Conservation (phyloP, 2,888 invertebrate species). For the Caenorhabditis sp. region DNA sequence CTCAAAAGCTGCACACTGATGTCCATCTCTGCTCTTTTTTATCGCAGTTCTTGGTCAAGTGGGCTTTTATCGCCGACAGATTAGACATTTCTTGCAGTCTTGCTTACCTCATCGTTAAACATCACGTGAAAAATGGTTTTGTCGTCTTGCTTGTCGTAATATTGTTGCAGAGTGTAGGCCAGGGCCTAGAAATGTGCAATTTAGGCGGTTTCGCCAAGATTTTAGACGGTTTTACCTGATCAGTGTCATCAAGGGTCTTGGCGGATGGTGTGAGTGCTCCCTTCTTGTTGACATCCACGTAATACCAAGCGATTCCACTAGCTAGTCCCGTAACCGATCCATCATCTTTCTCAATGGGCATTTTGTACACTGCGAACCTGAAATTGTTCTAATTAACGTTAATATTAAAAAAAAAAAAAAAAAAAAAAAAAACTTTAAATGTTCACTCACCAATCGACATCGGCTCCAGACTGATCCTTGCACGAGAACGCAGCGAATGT, state of each 20-base stretch:
- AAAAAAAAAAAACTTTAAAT: not conserved
- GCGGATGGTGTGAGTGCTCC: constrained; percentile 63
- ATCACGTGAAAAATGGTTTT: constrained; percentile 80
- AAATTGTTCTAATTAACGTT: too few relatives aligned
- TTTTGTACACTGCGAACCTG: constrained; percentile 73
- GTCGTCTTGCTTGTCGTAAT: constrained; percentile 66
- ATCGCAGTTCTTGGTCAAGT: constrained; percentile 29
- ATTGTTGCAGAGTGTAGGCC: constrained; percentile 73
- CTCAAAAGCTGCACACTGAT: not conserved
- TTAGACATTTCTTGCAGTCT: constrained; percentile 6
- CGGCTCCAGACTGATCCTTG: constrained; percentile 70
- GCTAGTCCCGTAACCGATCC: constrained; percentile 63
- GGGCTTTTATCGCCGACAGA: constrained; percentile 31
- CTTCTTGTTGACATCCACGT: constrained; percentile 70
- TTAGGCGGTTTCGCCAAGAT: too few relatives aligned
- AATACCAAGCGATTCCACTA: constrained; percentile 70
- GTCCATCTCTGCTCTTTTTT: constrained; percentile 23
- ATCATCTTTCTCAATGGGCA: constrained; percentile 68
- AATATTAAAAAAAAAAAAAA: not conserved
- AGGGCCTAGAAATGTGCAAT: constrained; percentile 64
- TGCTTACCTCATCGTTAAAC: constrained; percentile 87
- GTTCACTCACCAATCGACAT: constrained; percentile 70
- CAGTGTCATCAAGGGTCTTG: constrained; percentile 60
- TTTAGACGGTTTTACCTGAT: constrained; percentile 56
- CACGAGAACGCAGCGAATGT: constrained; percentile 65